A percentile compares a stretch with the other conserved stretches of the same genome.
Evolutionary conservation across 2,797 vertebrate species (phyloP).

Genomic region (Myotis vivesi): DNA sequence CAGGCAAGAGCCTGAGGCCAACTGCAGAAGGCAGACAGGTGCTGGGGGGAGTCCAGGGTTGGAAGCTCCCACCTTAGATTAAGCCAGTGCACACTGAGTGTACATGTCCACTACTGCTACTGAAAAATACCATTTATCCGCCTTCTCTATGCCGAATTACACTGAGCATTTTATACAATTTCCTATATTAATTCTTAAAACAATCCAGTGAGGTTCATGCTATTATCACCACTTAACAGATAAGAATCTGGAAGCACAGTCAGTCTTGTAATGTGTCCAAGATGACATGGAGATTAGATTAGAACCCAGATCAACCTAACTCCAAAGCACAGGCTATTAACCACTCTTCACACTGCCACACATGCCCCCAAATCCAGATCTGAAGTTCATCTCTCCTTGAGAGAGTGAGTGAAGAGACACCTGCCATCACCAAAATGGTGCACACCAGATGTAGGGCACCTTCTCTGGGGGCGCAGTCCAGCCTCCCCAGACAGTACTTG

Average conservation of each 20-base stretch:
- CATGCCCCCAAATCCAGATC: background rate
- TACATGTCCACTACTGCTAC: background rate
- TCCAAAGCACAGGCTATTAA: background rate
- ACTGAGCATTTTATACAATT: background rate
- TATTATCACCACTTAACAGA: background rate
- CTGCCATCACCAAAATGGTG: background rate
- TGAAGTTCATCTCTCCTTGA: background rate
- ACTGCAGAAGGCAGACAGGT: background rate
- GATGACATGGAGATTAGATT: background rate
- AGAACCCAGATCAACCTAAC: background rate
- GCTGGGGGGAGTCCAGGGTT: background rate
- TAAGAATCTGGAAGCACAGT: background rate
- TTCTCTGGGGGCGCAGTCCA: background rate
- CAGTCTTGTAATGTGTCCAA: background rate
- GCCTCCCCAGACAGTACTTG: background rate
- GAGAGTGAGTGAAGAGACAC: background rate
- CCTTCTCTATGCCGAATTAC: background rate
- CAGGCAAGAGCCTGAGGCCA: too few species aligned
- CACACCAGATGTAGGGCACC: too few species aligned
- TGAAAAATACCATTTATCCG: background rate
- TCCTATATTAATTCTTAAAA: background rate
- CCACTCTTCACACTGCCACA: background rate
- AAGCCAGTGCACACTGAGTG: background rate
- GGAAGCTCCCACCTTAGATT: background rate
- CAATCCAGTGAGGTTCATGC: background rate